phyloP scores from a whole-genome alignment of 2,888 invertebrate species.

The Trichopoda pennipes region DNA sequence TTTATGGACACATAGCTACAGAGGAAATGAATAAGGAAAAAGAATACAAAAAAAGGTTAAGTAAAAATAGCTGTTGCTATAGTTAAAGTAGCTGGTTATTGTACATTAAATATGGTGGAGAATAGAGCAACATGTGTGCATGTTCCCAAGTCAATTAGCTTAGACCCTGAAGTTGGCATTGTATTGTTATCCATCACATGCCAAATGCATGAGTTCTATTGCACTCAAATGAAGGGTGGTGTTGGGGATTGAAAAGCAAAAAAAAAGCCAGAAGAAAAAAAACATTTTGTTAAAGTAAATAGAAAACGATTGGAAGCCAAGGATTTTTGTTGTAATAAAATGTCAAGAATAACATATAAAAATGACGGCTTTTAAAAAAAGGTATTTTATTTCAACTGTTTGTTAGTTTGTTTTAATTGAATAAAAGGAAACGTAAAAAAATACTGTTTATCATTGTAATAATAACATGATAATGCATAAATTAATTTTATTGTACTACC shows the following conservation, averaged over 20 bases:
- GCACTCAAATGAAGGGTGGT: constrained; percentile 3
- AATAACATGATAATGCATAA: neutral
- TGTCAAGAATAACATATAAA: too few species aligned
- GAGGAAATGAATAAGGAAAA: neutral
- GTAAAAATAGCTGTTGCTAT: neutral
- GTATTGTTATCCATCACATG: constrained; percentile 60
- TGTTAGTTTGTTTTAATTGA: too few species aligned
- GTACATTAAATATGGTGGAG: constrained; percentile 5
- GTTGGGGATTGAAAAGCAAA: neutral
- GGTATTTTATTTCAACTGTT: too few species aligned
- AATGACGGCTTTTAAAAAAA: too few species aligned
- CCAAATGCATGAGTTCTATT: constrained; percentile 23
- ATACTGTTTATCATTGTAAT: neutral
- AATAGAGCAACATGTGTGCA: constrained; percentile 70
- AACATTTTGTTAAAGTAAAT: neutral
- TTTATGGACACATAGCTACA: neutral
- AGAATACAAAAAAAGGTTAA: constrained; percentile 1
- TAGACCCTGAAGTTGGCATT: constrained; percentile 72
- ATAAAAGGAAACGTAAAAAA: too few species aligned
- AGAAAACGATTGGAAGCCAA: neutral
- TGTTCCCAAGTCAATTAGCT: constrained; percentile 72
- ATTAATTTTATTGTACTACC: neutral
- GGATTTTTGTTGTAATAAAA: neutral
- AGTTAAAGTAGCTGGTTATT: constrained; percentile 35
- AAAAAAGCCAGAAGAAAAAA: neutral